phyloP scores from a whole-genome alignment of 2,113 vertebrate genomes.

The Lethenteron camtschaticum region DNA sequence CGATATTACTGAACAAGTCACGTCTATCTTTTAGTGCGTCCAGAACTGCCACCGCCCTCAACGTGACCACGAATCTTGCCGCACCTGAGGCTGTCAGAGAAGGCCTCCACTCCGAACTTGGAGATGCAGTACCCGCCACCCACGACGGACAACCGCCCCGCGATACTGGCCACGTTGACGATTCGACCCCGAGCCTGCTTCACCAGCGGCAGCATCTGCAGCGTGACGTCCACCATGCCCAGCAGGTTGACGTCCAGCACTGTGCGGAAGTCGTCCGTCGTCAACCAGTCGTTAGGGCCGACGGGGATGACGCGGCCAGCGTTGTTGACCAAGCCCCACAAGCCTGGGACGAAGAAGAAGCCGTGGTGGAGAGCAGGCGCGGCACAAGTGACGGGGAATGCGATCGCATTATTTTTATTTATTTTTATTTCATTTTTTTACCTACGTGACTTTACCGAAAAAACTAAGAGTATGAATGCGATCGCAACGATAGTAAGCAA shows the following conservation, averaged over 20 bases:
- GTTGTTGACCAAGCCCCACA: constrained; percentile 79
- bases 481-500: too few species aligned
- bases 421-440: too few species aligned
- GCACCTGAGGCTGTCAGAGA: constrained; percentile 41
- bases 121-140: constrained; percentile 37
- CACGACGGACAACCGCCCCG: constrained; percentile 26
- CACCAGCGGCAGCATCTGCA: constrained; percentile 36
- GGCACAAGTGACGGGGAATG: too few species aligned
- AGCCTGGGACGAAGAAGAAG: constrained; percentile 26
- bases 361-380: too few species aligned
- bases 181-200: constrained; percentile 35
- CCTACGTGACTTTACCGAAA: too few species aligned
- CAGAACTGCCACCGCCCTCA: too few species aligned
- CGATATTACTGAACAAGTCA: too few species aligned
- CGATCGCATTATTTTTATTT: too few species aligned
- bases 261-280: constrained; percentile 29
- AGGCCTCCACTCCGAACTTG: constrained; percentile 41
- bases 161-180: constrained; percentile 32
- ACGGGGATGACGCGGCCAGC: constrained; percentile 53
- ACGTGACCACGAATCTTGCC: too few species aligned
- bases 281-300: constrained; percentile 76
- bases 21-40: too few species aligned
- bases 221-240: constrained; percentile 32
- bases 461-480: too few species aligned
- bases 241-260: constrained; percentile 35